Evolutionary conservation across 92 coral and sea anemone species (phyloP).

Genomic region (Palythoa caribaeorum): DNA sequence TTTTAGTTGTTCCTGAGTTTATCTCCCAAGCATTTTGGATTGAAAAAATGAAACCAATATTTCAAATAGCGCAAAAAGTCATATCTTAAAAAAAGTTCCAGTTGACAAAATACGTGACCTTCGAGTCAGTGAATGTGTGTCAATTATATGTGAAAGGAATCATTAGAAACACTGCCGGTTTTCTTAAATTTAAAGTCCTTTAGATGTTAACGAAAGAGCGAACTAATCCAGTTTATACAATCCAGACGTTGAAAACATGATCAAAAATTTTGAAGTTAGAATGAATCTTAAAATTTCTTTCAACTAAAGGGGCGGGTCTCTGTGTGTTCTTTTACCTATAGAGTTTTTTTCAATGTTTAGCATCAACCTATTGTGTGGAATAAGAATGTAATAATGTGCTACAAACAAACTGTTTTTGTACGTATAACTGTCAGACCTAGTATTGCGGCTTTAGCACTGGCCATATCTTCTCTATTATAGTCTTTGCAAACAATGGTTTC

Average conservation of each 20-base stretch:
- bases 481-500: background rate
- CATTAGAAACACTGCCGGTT: background rate
- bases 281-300: background rate
- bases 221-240: background rate
- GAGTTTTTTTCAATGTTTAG: background rate
- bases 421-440: background rate
- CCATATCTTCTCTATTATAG: background rate
- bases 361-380: background rate
- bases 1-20: background rate
- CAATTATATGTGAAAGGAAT: background rate
- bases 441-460: background rate
- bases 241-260: background rate
- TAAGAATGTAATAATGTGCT: background rate
- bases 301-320: background rate
- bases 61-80: background rate
- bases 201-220: background rate
- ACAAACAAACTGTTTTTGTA: background rate
- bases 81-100: background rate
- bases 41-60: background rate
- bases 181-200: background rate
- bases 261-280: background rate
- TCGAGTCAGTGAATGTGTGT: background rate
- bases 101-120: background rate
- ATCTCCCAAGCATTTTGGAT: background rate
- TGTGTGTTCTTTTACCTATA: background rate